Conservation (phyloP, 2,888 invertebrate genomes). For the Schrankia costaestrigalis region DNA sequence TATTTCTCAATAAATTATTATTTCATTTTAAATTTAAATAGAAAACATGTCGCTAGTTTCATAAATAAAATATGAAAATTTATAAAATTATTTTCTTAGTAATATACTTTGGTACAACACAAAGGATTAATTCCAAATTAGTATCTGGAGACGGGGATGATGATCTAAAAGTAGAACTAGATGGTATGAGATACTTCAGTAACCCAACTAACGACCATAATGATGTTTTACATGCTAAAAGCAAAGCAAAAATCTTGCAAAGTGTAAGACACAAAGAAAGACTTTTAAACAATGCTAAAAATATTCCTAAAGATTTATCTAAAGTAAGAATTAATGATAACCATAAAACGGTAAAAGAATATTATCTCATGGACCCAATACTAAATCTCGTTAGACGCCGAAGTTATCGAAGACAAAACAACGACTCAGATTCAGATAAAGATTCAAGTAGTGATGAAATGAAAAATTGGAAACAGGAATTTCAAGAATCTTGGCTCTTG, state of each 20-base stretch:
- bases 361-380: not conserved
- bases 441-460: not conserved
- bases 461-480: conserved; percentile 23
- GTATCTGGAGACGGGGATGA: too few species aligned
- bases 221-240: not conserved
- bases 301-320: too few species aligned
- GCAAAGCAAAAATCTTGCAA: conserved; percentile 2
- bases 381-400: not conserved
- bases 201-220: not conserved
- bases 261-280: not conserved
- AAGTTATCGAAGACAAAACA: not conserved
- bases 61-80: too few species aligned
- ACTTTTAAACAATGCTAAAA: not conserved
- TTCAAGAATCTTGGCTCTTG: not conserved
- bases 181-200: too few species aligned
- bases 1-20: too few species aligned
- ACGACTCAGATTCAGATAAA: not conserved
- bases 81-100: too few species aligned
- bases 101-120: too few species aligned
- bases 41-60: too few species aligned
- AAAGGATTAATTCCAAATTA: too few species aligned
- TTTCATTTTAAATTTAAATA: too few species aligned
- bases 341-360: not conserved
- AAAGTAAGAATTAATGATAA: not conserved
- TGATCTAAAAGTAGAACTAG: too few species aligned